A percentile compares a stretch with the other conserved stretches of the same genome.
phyloP scores from a whole-genome alignment of 2,113 vertebrate species.

The Pungitius pungitius region DNA sequence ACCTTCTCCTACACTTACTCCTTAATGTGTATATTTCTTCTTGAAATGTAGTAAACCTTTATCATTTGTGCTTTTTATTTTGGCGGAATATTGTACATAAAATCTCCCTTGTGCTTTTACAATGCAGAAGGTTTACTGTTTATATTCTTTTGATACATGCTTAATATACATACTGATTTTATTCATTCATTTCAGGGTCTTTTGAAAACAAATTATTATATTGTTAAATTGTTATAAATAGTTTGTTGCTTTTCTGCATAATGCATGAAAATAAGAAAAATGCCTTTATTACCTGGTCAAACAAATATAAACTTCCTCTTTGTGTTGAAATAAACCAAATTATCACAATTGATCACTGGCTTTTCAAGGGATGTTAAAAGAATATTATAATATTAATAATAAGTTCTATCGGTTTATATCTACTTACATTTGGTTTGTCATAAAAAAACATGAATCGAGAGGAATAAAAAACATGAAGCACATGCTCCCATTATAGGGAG shows the following conservation, averaged over 20 bases:
- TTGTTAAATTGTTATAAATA: neutral
- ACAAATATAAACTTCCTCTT: neutral
- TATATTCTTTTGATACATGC: neutral
- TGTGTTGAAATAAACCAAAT: slow-evolving; percentile 10
- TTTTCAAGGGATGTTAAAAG: neutral
- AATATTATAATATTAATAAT: neutral
- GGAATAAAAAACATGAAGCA: neutral
- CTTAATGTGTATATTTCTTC: neutral
- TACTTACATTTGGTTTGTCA: slow-evolving; percentile 20
- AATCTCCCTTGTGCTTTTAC: neutral
- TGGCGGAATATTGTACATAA: neutral
- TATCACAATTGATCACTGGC: neutral
- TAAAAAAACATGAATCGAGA: neutral
- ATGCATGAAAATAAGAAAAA: neutral
- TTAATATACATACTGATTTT: neutral
- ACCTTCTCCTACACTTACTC: neutral
- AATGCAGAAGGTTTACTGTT: neutral
- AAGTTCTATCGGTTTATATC: neutral
- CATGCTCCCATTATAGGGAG: neutral
- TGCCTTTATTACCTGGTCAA: neutral
- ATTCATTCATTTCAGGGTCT: neutral
- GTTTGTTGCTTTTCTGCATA: too few species aligned
- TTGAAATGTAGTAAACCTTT: neutral
- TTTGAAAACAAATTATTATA: slow-evolving; percentile 2
- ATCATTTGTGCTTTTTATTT: neutral